Evolutionary conservation across 1,140 invertebrate species (phyloP).

Genomic region (Drosophila repletoides): DNA sequence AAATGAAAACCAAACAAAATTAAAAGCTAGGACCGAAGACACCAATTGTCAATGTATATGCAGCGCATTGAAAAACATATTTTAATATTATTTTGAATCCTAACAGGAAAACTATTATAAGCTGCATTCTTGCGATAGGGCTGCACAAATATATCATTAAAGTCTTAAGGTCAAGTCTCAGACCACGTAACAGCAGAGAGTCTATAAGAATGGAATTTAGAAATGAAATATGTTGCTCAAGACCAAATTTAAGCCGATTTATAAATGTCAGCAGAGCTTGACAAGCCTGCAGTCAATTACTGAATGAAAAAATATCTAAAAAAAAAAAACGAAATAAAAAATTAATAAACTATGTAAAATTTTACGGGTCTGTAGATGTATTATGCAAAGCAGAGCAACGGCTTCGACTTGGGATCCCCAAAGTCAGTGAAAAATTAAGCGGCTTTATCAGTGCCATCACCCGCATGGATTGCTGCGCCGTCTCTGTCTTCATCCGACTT

Average conservation of each 20-base stretch:
- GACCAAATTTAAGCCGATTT: slow-evolving; percentile 79
- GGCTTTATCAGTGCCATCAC: slow-evolving; percentile 76
- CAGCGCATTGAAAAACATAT: too few species aligned
- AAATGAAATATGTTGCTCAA: slow-evolving; percentile 52
- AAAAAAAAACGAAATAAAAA: slow-evolving; percentile 41
- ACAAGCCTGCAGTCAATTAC: slow-evolving; percentile 13
- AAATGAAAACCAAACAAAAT: too few species aligned
- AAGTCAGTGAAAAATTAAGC: slow-evolving; percentile 72
- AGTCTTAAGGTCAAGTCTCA: slow-evolving; percentile 16
- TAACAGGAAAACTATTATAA: too few species aligned
- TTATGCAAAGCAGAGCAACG: slow-evolving; percentile 65
- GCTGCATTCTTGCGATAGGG: neutral
- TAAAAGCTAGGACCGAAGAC: too few species aligned
- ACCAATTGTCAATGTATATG: neutral
- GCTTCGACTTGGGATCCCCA: slow-evolving; percentile 17
- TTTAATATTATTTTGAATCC: too few species aligned
- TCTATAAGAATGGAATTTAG: slow-evolving; percentile 19
- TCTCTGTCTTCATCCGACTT: neutral
- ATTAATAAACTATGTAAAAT: slow-evolving; percentile 72
- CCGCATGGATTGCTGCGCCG: slow-evolving; percentile 45
- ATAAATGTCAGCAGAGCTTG: slow-evolving; percentile 59
- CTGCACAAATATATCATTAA: neutral
- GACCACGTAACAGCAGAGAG: neutral
- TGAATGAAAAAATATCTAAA: neutral
- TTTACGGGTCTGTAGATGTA: slow-evolving; percentile 36